Evolutionary conservation across 2,888 invertebrate genomes (phyloP).

Genomic region (Prosapia bicincta): DNA sequence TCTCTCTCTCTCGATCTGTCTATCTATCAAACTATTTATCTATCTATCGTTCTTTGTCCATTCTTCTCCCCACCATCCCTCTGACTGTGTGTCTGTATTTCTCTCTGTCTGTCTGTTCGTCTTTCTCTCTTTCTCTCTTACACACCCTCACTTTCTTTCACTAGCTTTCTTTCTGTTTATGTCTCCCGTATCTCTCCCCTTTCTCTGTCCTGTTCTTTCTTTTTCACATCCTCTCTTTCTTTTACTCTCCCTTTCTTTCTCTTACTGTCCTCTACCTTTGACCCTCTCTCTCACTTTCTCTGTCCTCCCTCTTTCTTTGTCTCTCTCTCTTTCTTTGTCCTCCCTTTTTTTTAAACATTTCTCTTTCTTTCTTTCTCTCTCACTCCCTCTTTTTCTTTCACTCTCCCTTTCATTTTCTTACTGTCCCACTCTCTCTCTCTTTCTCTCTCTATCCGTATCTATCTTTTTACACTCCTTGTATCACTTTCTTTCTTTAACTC

Average conservation of each 20-base stretch:
- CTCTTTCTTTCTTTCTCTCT: background rate
- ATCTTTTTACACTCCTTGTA: background rate
- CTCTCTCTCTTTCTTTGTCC: background rate
- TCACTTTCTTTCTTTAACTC: background rate
- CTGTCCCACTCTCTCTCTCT: background rate
- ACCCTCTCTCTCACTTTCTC: too few relatives aligned
- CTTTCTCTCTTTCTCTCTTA: too few relatives aligned
- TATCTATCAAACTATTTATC: too few relatives aligned
- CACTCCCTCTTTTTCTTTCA: background rate
- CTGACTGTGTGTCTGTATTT: too few relatives aligned
- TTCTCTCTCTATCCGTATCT: background rate
- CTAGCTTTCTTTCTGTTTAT: too few relatives aligned
- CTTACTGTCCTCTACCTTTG: background rate
- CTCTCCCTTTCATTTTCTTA: background rate
- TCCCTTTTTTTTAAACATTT: background rate
- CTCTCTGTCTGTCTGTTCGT: too few relatives aligned
- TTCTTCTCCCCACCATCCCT: too few relatives aligned
- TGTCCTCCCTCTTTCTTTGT: background rate
- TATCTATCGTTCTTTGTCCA: too few relatives aligned
- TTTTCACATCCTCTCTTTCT: too few relatives aligned
- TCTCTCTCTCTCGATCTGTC: too few relatives aligned
- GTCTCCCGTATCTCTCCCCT: background rate
- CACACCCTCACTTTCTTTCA: too few relatives aligned
- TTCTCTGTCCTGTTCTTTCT: background rate
- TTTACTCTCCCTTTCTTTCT: too few relatives aligned